Conservation (phyloP, 2,797 vertebrate genomes). For the Calcarius lapponicus region DNA sequence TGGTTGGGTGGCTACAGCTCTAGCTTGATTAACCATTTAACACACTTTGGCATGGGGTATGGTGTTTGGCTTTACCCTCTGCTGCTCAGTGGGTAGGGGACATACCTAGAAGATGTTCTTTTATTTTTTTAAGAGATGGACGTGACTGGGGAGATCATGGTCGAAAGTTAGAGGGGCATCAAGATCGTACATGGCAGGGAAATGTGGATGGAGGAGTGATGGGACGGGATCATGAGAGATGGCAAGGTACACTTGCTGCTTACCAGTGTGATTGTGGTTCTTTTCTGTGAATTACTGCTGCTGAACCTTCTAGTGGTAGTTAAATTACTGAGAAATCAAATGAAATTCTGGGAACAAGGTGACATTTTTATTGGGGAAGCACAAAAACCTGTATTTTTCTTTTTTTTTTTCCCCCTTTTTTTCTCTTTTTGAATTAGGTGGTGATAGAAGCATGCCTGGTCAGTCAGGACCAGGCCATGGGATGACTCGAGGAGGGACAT, state of each 20-base stretch:
- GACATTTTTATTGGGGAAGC: not conserved
- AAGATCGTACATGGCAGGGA: slow-evolving; percentile 72
- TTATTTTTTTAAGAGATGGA: slow-evolving; percentile 78
- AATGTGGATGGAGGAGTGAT: slow-evolving; percentile 55
- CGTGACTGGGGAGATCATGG: slow-evolving; percentile 88
- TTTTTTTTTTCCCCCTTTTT: not conserved
- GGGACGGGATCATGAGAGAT: slow-evolving; percentile 72
- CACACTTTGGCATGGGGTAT: not conserved
- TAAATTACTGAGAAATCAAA: slow-evolving; percentile 12
- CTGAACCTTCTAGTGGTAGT: not conserved
- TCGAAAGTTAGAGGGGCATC: slow-evolving; percentile 87
- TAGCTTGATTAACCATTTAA: not conserved
- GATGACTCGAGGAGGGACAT: slow-evolving; percentile 84
- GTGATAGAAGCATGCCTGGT: slow-evolving; percentile 80
- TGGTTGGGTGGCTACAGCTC: not conserved
- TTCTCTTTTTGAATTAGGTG: slow-evolving; percentile 67
- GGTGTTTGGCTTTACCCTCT: not conserved
- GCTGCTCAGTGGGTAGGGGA: slow-evolving; percentile 5
- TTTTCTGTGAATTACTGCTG: slow-evolving; percentile 35
- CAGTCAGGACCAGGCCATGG: slow-evolving; percentile 82
- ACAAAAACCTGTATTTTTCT: not conserved
- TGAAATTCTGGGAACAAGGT: not conserved
- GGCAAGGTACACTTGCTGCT: slow-evolving; percentile 73
- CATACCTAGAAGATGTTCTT: slow-evolving; percentile 51
- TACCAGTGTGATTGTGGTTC: slow-evolving; percentile 48